A percentile compares a stretch with the other conserved stretches of the same genome.
Evolutionary conservation across 2,888 invertebrate species (phyloP).

Genomic region (Rapana venosa): DNA sequence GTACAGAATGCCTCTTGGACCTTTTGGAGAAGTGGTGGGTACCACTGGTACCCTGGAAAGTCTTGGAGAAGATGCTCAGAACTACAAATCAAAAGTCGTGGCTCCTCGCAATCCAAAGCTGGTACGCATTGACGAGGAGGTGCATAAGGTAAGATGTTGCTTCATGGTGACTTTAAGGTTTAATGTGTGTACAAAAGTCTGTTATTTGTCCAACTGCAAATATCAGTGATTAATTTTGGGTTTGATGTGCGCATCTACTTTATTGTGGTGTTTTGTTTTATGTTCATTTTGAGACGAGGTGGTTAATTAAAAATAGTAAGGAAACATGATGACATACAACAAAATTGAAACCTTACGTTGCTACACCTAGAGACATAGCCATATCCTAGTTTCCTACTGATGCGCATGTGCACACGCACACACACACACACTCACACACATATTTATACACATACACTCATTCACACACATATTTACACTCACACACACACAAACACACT

Average conservation of each 20-base stretch:
- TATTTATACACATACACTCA: not conserved
- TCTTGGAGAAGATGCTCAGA: conserved; percentile 67
- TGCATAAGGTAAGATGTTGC: conserved; percentile 43
- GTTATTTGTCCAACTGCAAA: too few species aligned
- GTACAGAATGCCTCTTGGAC: conserved; percentile 74
- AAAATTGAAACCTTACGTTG: too few species aligned
- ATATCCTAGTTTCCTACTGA: too few species aligned
- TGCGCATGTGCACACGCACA: not conserved
- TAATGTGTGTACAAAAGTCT: too few species aligned
- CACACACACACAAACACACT: not conserved
- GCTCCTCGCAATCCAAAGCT: conserved; percentile 78
- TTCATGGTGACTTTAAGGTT: too few species aligned
- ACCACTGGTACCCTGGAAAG: conserved; percentile 77
- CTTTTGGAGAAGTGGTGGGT: conserved; percentile 78
- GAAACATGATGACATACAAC: too few species aligned
- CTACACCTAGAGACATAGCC: too few species aligned
- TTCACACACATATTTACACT: not conserved
- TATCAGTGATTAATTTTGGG: too few species aligned
- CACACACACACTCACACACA: not conserved
- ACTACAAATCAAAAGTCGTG: conserved; percentile 76
- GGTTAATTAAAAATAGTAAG: too few species aligned
- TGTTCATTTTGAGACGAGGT: too few species aligned
- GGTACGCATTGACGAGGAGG: conserved; percentile 65
- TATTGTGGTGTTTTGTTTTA: too few species aligned
- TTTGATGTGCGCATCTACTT: too few species aligned